Conservation (phyloP, 2,888 invertebrate species). For the Orthosia cruda region DNA sequence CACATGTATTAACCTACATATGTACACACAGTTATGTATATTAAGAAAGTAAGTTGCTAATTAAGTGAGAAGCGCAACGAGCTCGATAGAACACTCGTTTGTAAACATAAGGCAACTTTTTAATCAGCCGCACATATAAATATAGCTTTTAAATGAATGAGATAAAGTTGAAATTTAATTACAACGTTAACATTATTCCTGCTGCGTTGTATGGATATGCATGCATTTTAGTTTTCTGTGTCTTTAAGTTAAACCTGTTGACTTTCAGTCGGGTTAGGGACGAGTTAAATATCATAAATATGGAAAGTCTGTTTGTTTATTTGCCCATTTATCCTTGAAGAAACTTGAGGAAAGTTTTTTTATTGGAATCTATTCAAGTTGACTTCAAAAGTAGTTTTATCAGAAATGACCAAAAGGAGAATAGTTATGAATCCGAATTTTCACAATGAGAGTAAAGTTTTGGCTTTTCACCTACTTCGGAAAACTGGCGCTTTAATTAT, state of each 20-base stretch:
- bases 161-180: conserved; percentile 65
- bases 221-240: conserved; percentile 46
- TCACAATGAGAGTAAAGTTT: neutral
- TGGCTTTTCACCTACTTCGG: neutral
- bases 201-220: conserved; percentile 28
- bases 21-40: conserved; percentile 58
- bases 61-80: conserved; percentile 62
- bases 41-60: conserved; percentile 68
- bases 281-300: conserved; percentile 45
- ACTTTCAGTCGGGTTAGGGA: conserved; percentile 30
- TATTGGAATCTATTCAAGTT: conserved; percentile 17
- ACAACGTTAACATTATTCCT: conserved; percentile 45
- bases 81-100: conserved; percentile 56
- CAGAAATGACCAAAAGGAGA: neutral
- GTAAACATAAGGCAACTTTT: conserved; percentile 55
- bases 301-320: conserved; percentile 45
- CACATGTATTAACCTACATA: conserved; percentile 44
- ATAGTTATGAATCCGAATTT: neutral
- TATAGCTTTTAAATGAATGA: conserved; percentile 56
- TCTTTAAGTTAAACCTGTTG: conserved; percentile 55
- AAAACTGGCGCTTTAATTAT: neutral
- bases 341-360: conserved; percentile 46
- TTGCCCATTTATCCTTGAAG: conserved; percentile 12
- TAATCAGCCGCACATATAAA: conserved; percentile 52
- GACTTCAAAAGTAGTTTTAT: neutral